Conservation (phyloP, 2,888 invertebrate genomes). For the Plemyria rubiginata region DNA sequence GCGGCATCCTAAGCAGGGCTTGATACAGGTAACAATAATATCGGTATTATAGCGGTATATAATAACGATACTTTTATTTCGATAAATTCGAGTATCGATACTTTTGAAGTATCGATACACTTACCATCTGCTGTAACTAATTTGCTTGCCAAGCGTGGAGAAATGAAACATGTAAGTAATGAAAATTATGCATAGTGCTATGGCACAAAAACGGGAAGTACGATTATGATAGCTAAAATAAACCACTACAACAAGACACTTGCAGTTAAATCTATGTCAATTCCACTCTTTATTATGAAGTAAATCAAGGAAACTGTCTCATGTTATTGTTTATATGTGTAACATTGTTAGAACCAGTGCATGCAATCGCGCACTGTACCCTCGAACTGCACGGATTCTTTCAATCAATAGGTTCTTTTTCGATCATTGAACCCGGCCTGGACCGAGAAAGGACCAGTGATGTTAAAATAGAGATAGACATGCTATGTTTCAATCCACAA, state of each 20-base stretch:
- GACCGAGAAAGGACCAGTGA: constrained; percentile 9
- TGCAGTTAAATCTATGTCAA: constrained; percentile 15
- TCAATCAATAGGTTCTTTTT: background rate
- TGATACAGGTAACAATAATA: no score
- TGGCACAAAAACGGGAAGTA: constrained; percentile 8
- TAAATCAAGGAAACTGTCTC: constrained; percentile 3
- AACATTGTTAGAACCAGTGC: constrained; percentile 14
- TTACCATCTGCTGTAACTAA: no score
- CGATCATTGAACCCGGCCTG: background rate
- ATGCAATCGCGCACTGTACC: constrained; percentile 5
- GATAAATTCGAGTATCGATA: no score
- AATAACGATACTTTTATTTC: no score
- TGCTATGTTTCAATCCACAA: constrained; percentile 61
- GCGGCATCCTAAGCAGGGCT: no score
- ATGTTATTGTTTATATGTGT: constrained; percentile 15
- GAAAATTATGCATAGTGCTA: background rate
- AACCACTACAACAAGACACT: constrained; percentile 21
- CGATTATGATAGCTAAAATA: constrained; percentile 17
- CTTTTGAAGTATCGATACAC: no score
- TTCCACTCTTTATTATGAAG: constrained; percentile 8
- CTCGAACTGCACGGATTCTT: constrained; percentile 1
- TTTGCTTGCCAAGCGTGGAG: no score
- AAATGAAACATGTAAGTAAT: constrained; percentile 5
- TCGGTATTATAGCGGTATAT: no score
- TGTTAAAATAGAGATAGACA: constrained; percentile 43